phyloP scores from a whole-genome alignment of 2,113 vertebrate species.

The Rhinichthys klamathensis region DNA sequence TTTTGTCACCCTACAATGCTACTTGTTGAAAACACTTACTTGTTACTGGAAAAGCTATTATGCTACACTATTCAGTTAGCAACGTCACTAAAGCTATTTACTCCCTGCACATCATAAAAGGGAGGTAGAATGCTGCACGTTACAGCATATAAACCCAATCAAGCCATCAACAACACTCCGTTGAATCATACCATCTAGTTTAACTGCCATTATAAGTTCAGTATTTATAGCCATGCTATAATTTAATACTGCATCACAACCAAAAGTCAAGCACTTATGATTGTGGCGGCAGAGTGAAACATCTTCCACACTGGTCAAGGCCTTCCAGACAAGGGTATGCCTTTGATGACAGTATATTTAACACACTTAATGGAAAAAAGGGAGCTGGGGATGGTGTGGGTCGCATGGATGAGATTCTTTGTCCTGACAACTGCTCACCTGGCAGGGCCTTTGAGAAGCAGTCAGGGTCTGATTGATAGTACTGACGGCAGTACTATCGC shows the following conservation, averaged over 20 bases:
- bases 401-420: conserved; percentile 49
- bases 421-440: conserved; percentile 47
- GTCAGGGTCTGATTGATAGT: conserved; percentile 47
- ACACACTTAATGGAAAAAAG: conserved; percentile 45
- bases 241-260: conserved; percentile 24
- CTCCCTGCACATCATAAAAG: not conserved
- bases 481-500: conserved; percentile 21
- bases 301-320: conserved; percentile 29
- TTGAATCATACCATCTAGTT: not conserved
- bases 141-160: conserved; percentile 21
- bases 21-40: conserved; percentile 17
- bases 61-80: not conserved
- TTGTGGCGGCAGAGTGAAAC: conserved; percentile 23
- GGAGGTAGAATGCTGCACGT: not conserved
- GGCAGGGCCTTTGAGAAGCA: conserved; percentile 41
- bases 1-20: not conserved
- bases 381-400: conserved; percentile 31
- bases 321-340: conserved; percentile 30
- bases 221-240: conserved; percentile 40
- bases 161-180: not conserved
- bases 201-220: not conserved
- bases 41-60: not conserved
- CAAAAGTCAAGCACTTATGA: conserved; percentile 30
- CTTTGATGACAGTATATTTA: conserved; percentile 55
- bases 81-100: not conserved